phyloP scores from a whole-genome alignment of 2,888 invertebrate genomes.

The Agonopterix heracliana region DNA sequence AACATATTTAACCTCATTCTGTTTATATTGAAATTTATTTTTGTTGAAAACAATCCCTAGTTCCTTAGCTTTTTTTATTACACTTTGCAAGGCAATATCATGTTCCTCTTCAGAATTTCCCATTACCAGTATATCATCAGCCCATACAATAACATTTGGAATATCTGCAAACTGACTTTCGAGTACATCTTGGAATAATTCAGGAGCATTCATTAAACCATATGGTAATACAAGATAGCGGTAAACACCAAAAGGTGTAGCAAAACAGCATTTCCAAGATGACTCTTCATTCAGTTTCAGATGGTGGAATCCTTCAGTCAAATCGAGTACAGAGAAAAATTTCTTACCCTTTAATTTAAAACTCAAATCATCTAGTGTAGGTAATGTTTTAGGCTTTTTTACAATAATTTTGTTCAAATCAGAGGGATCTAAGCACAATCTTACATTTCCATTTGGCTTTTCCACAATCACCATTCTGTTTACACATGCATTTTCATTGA shows the following conservation, averaged over 20 bases:
- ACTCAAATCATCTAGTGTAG: constrained; percentile 11
- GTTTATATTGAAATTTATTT: constrained; percentile 13
- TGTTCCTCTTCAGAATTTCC: constrained; percentile 3
- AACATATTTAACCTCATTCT: constrained; percentile 14
- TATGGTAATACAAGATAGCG: constrained; percentile 13
- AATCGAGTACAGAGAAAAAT: constrained; percentile 14
- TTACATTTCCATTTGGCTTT: not conserved
- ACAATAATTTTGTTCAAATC: constrained; percentile 15
- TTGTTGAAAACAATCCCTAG: constrained; percentile 10
- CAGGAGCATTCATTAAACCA: constrained; percentile 13
- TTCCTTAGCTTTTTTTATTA: constrained; percentile 5
- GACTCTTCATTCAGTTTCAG: constrained; percentile 4
- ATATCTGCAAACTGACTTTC: constrained; percentile 5
- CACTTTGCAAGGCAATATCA: constrained; percentile 6
- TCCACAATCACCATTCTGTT: not conserved
- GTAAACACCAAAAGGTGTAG: constrained; percentile 13
- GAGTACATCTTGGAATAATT: constrained; percentile 11
- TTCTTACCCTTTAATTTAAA: constrained; percentile 11
- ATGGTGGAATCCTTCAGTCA: constrained; percentile 16
- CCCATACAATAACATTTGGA: constrained; percentile 6
- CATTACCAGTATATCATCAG: constrained; percentile 8
- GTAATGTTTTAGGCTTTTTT: constrained; percentile 13
- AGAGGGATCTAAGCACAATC: not conserved
- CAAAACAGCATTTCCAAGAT: constrained; percentile 16
- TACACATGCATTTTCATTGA: not conserved